Evolutionary conservation across 37 sponge, comb jelly and placozoan species (phyloP).

Genomic region (Mnemiopsis leidyi): DNA sequence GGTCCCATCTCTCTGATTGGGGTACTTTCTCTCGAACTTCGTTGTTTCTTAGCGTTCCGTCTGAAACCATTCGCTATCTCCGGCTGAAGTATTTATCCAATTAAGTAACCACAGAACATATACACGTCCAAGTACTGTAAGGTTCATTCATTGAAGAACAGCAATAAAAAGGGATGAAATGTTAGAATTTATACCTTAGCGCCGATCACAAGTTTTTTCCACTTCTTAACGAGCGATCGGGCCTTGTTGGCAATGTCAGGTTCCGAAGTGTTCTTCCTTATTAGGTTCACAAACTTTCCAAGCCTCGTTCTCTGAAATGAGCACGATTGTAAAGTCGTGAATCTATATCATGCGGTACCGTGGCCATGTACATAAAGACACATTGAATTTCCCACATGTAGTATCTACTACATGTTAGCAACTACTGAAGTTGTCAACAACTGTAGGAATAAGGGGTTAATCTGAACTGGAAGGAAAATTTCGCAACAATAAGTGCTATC

Average conservation of each 20-base stretch:
- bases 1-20: conserved; percentile 48
- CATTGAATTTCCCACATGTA: too few relatives aligned
- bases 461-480: too few relatives aligned
- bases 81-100: neutral
- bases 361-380: too few relatives aligned
- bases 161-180: too few relatives aligned
- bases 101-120: neutral
- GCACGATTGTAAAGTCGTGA: neutral
- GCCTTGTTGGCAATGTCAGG: conserved; percentile 56
- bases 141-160: too few relatives aligned
- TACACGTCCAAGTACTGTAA: too few relatives aligned
- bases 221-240: conserved; percentile 43
- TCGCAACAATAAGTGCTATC: too few relatives aligned
- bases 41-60: neutral
- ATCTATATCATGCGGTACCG: too few relatives aligned
- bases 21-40: conserved; percentile 33
- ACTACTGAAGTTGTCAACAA: too few relatives aligned
- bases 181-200: neutral
- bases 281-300: conserved; percentile 62
- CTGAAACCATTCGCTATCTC: conserved; percentile 61
- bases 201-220: conserved; percentile 26
- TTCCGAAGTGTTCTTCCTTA: conserved; percentile 45
- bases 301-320: conserved; percentile 43
- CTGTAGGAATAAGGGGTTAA: too few relatives aligned
- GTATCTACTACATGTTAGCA: too few relatives aligned